Base-by-base conservation (phyloP, 2,113 vertebrate species). In the Proteles cristata region DNA sequence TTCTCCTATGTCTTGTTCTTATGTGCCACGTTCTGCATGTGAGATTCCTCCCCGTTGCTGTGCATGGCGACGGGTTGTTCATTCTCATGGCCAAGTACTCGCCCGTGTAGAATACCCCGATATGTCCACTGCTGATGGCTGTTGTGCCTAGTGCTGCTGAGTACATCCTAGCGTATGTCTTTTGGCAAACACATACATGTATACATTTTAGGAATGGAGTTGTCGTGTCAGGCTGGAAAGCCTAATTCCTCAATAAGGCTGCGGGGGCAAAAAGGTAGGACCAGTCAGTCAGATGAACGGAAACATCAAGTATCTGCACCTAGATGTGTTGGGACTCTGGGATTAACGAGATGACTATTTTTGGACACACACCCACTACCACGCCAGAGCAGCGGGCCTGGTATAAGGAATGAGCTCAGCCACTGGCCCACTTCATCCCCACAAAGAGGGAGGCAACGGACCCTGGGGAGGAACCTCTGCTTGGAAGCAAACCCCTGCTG, bases 221-320 rank as follows among this genome's bases (percentile, higher is more conserved):
- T 82, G n/a, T 82, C 88, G 28, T 33, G 9, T 58, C 11, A 88
- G 65, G 23, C 35, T 77, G 61, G 33, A 66, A 93, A 45, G 35
- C 79, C 66, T 80, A 89, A 39, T 82, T 81, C 10, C 65, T 88
- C 61, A 33, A 58, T 80, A 88, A 95, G 43, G 74, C 16, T 50
- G 50, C 55, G 83, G 43, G 16, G 7, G 5, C 26, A 11, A 21
- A 85, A 50, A 92, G 14, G 23, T 48, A 85, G 79, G 33, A 79
- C 17, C 43, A 58, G 74, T 35, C 35, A 63, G 43, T 31, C 17
- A 65, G 73, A 65, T 88, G 71, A 96, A 76, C 84, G 33, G 39
- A 92, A 88, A 95, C 26, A 89, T 43, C 81, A 83, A 95, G 48
- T 50, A 76, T 69, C 68, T 90, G 69, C 16, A 26, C 43, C 58